Percentiles rank a stretch among this genome's conserved stretches.
Conservation (phyloP, 2,113 vertebrate species). For the Podocnemis expansa region DNA sequence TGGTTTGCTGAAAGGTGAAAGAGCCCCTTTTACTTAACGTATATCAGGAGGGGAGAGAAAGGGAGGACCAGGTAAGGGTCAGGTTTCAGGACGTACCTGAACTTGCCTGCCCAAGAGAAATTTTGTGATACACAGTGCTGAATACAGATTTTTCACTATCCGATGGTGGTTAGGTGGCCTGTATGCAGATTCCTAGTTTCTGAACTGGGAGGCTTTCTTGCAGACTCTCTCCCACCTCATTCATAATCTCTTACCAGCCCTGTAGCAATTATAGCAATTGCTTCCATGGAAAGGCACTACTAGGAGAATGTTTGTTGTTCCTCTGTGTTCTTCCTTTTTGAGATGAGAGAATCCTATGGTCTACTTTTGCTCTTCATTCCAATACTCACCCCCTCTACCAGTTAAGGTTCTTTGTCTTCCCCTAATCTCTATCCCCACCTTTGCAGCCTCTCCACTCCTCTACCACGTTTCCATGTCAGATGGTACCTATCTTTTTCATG, state of each 20-base stretch:
- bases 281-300: background rate
- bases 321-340: background rate
- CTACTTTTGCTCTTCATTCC: background rate
- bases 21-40: background rate
- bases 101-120: rapidly evolving
- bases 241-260: background rate
- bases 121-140: background rate
- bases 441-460: rapidly evolving
- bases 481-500: background rate
- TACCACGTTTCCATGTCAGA: rapidly evolving
- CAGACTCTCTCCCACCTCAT: background rate
- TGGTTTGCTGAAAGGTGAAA: conserved; percentile 27
- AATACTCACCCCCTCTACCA: background rate
- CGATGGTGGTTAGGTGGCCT: background rate
- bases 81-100: background rate
- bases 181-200: background rate
- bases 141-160: background rate
- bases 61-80: rapidly evolving
- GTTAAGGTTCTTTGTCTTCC: background rate
- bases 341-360: background rate
- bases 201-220: rapidly evolving
- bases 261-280: background rate
- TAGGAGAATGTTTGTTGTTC: background rate
- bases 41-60: background rate
- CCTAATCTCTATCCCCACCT: background rate